phyloP scores from a whole-genome alignment of 2,113 vertebrate genomes.

The Parus major region DNA sequence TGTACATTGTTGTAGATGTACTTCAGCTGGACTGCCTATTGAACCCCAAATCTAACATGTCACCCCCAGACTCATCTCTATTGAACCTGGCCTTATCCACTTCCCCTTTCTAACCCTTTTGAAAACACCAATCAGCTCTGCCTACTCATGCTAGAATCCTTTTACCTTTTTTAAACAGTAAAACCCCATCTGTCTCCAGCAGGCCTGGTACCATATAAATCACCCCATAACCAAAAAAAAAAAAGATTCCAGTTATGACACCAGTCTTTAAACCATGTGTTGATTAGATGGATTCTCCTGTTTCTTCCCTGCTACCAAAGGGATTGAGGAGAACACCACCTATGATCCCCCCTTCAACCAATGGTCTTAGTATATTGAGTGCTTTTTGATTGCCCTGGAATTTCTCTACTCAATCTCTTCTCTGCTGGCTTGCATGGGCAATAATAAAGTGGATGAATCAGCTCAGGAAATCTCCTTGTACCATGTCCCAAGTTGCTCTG shows the following conservation, averaged over 20 bases:
- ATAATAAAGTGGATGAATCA: background rate
- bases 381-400: background rate
- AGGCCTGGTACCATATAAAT: background rate
- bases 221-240: fast-evolving
- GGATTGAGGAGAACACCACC: background rate
- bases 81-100: background rate
- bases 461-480: background rate
- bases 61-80: background rate
- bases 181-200: background rate
- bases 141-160: background rate
- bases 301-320: background rate
- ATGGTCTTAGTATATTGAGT: background rate
- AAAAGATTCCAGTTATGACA: background rate
- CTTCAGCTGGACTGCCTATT: background rate
- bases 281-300: background rate
- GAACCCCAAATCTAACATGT: background rate
- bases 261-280: background rate
- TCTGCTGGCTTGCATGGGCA: background rate
- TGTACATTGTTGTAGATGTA: background rate
- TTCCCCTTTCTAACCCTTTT: background rate
- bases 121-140: background rate
- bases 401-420: background rate
- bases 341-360: background rate
- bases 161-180: background rate
- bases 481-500: background rate